These are phyloP conservation scores for Portevinia maculata DNA, from an alignment of 2,888 invertebrate genomes.

Conservation along the genomic window DNA sequence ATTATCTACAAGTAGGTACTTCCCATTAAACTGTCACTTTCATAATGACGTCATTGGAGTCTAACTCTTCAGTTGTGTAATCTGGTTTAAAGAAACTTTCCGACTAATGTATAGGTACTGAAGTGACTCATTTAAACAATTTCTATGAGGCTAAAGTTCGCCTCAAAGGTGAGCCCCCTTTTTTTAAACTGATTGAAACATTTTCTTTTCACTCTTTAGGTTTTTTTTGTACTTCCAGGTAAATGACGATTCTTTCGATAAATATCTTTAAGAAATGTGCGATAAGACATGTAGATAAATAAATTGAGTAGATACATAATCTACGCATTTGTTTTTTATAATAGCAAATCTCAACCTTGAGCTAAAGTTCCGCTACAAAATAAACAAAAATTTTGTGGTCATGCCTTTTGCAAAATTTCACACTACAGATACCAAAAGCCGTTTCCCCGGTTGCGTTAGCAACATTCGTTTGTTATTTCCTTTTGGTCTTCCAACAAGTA, in stretches of 20 bases:
- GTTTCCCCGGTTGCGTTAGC: constrained; percentile 15
- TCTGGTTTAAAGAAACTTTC: no score
- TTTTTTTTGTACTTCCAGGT: no score
- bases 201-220: no score
- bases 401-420: constrained; percentile 42
- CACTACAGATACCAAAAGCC: constrained; percentile 32
- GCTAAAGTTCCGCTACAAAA: constrained; percentile 54
- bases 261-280: neutral
- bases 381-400: constrained; percentile 37
- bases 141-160: no score
- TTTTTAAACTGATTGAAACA: no score
- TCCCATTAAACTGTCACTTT: no score
- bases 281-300: constrained; percentile 31
- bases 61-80: no score
- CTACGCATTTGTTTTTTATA: neutral
- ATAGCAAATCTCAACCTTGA: constrained; percentile 54
- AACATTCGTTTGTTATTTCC: constrained; percentile 5
- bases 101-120: no score
- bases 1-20: no score
- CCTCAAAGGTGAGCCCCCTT: no score
- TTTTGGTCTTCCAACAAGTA: constrained; percentile 25
- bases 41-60: no score
- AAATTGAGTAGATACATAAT: neutral
- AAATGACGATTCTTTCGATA: neutral
- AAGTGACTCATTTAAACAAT: no score